Evolutionary conservation across 2,113 vertebrate species (phyloP), one percentile per base, ranked within the genome.

Genomic region (Blennius ocellaris): DNA sequence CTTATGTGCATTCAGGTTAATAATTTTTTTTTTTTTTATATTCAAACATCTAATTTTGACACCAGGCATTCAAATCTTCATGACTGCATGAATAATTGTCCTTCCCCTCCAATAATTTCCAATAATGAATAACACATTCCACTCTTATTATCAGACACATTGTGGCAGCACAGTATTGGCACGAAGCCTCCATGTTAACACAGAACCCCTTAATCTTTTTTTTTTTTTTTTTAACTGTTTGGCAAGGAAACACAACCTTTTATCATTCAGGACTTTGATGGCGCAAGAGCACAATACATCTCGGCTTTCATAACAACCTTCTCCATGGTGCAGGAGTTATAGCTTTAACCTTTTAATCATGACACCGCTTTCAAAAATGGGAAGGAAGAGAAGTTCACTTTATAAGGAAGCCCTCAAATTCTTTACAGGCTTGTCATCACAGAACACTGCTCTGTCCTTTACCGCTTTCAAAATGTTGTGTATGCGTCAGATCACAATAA

Each of bases 281-380:
- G 41, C 6, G 1, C 55, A n/a, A 60, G 15, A 83, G 40, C 56
- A 51, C 6, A 48, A 71, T 70, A 11, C 66, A 30, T 49, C 53
- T 62, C n/a, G 10, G 59, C 65, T 62, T 58, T 78, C 59, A 48
- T 11, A 55, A 39, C 61, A n/a, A 48, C 30, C 11, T 69, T 40
- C 52, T n/a, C 12, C 37, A 11, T 11, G 52, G 60, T n/a, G 21
- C 52, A 47, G 30, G 16, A 73, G 63, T 73, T 82, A 69, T 16
- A 36, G n/a, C 59, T 82, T 62, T 77, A 62, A 70, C 60, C 64
- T 76, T 78, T 73, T 61, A 56, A 30, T 56, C 17, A 6, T 55
- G 51, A 63, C 41, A 44, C 36, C 15, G 2, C 37, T 40, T 5
- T 47, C 6, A 56, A 62, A 49, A 70, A 48, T 3, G 0, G 6